phyloP scores from a whole-genome alignment of 2,113 vertebrate species.

The Oxygymnocypris stewartii region DNA sequence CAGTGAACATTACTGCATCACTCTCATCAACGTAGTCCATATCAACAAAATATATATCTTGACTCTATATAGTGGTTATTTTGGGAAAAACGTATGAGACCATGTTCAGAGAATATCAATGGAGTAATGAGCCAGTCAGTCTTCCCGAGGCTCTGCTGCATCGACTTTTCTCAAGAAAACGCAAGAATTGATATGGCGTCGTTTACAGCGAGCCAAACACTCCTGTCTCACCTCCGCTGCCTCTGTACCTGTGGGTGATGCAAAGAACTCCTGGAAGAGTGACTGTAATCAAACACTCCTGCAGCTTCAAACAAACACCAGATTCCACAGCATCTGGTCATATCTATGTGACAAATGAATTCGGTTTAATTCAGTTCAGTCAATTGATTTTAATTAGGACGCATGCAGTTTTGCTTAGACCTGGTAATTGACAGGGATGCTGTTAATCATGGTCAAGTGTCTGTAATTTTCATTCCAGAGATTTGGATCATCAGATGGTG shows the following conservation, averaged over 20 bases:
- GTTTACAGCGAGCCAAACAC: conserved; percentile 73
- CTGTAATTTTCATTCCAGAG: conserved; percentile 26
- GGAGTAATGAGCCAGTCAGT: conserved; percentile 75
- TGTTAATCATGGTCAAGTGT: conserved; percentile 35
- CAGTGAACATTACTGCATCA: too few relatives aligned
- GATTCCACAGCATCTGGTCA: conserved; percentile 28
- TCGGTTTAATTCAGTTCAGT: conserved; percentile 19
- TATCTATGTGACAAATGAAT: conserved; percentile 36
- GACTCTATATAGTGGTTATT: too few relatives aligned
- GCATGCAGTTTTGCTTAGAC: not conserved
- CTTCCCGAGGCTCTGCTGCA: conserved; percentile 74
- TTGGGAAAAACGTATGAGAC: too few relatives aligned
- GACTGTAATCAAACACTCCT: conserved; percentile 18
- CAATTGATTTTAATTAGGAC: conserved; percentile 39
- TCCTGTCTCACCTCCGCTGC: conserved; percentile 64
- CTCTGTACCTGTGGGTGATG: conserved; percentile 29
- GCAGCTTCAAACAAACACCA: conserved; percentile 30
- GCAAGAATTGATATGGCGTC: conserved; percentile 65
- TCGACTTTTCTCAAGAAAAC: conserved; percentile 73
- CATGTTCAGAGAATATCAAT: conserved; percentile 74
- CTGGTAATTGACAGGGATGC: conserved; percentile 31
- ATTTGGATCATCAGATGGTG: conserved; percentile 22
- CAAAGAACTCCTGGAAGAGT: conserved; percentile 1
- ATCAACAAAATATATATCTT: too few relatives aligned
- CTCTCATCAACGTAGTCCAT: too few relatives aligned